A percentile compares a stretch with the other conserved stretches of the same genome.
phyloP scores from a whole-genome alignment of 1,140 invertebrate genomes.

The Pararge aegeria region DNA sequence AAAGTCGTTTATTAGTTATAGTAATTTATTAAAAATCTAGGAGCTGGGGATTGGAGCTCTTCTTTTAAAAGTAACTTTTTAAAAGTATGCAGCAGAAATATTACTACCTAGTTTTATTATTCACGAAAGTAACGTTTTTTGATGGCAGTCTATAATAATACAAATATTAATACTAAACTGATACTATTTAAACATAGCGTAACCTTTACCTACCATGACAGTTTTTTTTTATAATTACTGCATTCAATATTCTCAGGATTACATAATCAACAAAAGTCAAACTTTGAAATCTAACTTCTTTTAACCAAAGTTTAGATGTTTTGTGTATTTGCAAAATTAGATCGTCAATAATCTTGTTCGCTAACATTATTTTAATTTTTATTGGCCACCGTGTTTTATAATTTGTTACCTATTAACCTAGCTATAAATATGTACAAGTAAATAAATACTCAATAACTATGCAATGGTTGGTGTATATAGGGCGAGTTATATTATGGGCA shows the following conservation, averaged over 20 bases:
- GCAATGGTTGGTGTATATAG: conserved; percentile 41
- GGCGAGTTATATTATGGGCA: conserved; percentile 45
- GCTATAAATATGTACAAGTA: conserved; percentile 35
- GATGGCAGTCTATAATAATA: background rate
- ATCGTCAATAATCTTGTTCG: conserved; percentile 14
- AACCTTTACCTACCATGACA: background rate
- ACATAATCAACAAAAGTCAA: conserved; percentile 63
- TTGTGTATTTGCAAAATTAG: conserved; percentile 48
- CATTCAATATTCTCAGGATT: conserved; percentile 2
- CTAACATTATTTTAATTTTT: conserved; percentile 18
- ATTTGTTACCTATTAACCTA: conserved; percentile 42
- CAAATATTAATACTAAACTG: background rate
- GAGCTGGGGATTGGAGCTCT: conserved; percentile 46
- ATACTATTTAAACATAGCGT: background rate
- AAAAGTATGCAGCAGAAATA: conserved; percentile 61
- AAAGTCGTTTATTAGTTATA: conserved; percentile 71
- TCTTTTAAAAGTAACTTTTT: conserved; percentile 75
- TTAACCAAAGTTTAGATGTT: conserved; percentile 65
- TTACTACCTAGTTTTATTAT: conserved; percentile 34
- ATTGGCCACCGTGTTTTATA: conserved; percentile 30
- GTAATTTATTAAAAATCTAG: conserved; percentile 71
- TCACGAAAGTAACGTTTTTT: conserved; percentile 39
- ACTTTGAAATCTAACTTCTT: conserved; percentile 51
- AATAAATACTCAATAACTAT: conserved; percentile 44
- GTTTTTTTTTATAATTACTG: background rate